Evolutionary conservation across 2,888 invertebrate genomes (phyloP).

Genomic region (Drosophila mimetica): DNA sequence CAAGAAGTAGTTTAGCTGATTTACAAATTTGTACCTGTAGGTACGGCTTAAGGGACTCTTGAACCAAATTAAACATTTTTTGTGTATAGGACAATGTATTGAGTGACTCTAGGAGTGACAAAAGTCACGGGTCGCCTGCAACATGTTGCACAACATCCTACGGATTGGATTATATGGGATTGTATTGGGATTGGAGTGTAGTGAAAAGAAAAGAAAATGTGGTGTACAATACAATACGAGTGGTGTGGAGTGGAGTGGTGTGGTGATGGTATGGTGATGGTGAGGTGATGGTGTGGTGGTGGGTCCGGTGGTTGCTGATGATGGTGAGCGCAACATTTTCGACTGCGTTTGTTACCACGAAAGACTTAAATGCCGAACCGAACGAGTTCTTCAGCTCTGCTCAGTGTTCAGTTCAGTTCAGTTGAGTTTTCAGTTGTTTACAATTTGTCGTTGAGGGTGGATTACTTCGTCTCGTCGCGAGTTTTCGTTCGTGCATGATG

Average conservation of each 20-base stretch:
- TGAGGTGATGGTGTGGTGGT: no score
- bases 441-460: slow-evolving; percentile 12
- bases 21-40: no score
- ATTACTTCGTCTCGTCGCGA: slow-evolving; percentile 9
- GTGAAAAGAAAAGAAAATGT: not conserved
- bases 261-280: no score
- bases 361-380: slow-evolving; percentile 13
- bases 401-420: no score
- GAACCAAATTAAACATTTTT: no score
- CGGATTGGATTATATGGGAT: no score
- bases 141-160: slow-evolving; percentile 6
- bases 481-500: slow-evolving; percentile 10
- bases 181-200: no score
- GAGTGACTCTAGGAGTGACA: not conserved
- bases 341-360: slow-evolving; percentile 10
- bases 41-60: no score
- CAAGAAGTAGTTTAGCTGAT: no score
- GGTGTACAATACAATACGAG: not conserved
- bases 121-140: not conserved
- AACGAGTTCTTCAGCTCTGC: slow-evolving; percentile 8
- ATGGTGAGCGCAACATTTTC: slow-evolving; percentile 5
- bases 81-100: no score
- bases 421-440: slow-evolving; percentile 11
- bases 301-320: slow-evolving; percentile 2
- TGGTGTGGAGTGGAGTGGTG: not conserved